Conservation (phyloP, 2,797 vertebrate species). For the Euphonia xanthogaster region DNA sequence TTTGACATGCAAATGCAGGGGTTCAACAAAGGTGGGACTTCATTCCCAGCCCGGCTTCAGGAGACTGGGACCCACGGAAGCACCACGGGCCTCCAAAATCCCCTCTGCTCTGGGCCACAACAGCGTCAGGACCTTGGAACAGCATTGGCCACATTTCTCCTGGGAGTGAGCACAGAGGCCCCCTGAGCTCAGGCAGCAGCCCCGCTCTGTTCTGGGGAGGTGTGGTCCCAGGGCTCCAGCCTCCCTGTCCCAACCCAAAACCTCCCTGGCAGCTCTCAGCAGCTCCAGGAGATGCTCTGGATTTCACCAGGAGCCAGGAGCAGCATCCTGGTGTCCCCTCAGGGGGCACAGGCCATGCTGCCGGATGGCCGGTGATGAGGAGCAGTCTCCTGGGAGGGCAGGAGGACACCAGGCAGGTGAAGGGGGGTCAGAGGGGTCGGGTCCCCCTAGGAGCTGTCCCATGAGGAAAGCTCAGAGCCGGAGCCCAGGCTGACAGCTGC, state of each 20-base stretch:
- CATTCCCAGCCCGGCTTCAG: neutral
- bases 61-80: rapidly evolving
- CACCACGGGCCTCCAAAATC: neutral
- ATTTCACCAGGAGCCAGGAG: neutral
- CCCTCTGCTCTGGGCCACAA: neutral
- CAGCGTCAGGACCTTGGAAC: neutral
- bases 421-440: neutral
- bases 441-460: neutral
- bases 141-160: rapidly evolving
- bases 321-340: neutral
- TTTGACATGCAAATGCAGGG: neutral
- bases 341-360: rapidly evolving
- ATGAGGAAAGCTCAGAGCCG: rapidly evolving
- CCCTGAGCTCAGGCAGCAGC: neutral
- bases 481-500: neutral
- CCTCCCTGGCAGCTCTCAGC: neutral
- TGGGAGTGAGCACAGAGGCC: neutral
- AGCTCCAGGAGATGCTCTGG: neutral
- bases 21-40: neutral
- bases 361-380: neutral
- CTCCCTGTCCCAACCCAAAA: neutral
- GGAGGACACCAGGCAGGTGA: neutral
- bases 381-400: neutral
- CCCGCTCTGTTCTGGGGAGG: neutral
- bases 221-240: neutral